These are phyloP conservation scores for Lycocorax pyrrhopterus DNA, from an alignment of 2,113 vertebrate species.

Conservation along the genomic window DNA sequence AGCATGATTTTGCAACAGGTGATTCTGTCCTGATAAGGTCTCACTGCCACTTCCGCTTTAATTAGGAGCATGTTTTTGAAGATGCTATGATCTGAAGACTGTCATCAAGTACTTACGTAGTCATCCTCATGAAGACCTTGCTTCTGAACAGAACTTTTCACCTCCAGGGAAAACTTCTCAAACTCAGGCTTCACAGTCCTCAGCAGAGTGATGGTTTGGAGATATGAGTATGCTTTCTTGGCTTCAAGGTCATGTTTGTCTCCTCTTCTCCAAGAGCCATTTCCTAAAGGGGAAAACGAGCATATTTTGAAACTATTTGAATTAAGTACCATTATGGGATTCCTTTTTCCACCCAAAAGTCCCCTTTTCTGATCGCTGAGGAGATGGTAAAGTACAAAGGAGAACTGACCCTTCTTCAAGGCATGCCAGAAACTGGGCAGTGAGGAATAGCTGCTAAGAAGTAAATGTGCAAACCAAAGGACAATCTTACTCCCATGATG, in stretches of 20 bases:
- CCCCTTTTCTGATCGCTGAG: neutral
- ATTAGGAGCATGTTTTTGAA: slow-evolving; percentile 31
- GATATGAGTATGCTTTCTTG: slow-evolving; percentile 85
- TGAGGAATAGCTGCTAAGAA: neutral
- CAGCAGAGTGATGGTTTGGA: slow-evolving; percentile 92
- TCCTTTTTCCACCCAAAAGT: neutral
- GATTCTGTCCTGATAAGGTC: slow-evolving; percentile 6
- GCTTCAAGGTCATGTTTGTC: slow-evolving; percentile 90
- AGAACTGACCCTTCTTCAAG: neutral
- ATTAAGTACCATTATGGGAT: slow-evolving; percentile 4
- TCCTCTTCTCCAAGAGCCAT: slow-evolving; percentile 94
- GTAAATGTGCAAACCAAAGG: neutral
- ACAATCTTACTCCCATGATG: neutral
- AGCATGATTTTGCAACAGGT: neutral
- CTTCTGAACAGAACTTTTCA: slow-evolving; percentile 86
- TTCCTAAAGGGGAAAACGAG: slow-evolving; percentile 77
- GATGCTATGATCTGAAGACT: neutral
- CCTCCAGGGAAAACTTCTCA: slow-evolving; percentile 92
- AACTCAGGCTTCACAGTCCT: slow-evolving; percentile 93
- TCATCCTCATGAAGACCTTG: slow-evolving; percentile 81
- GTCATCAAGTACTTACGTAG: slow-evolving; percentile 81
- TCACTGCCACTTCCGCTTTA: slow-evolving; percentile 45
- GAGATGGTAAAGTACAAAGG: neutral
- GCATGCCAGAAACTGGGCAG: neutral
- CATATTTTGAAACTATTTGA: slow-evolving; percentile 44